Evolutionary conservation across 1,140 invertebrate genomes (phyloP), one percentile per base, ranked within the genome.

Genomic region (Druon quercuslanigerum): DNA sequence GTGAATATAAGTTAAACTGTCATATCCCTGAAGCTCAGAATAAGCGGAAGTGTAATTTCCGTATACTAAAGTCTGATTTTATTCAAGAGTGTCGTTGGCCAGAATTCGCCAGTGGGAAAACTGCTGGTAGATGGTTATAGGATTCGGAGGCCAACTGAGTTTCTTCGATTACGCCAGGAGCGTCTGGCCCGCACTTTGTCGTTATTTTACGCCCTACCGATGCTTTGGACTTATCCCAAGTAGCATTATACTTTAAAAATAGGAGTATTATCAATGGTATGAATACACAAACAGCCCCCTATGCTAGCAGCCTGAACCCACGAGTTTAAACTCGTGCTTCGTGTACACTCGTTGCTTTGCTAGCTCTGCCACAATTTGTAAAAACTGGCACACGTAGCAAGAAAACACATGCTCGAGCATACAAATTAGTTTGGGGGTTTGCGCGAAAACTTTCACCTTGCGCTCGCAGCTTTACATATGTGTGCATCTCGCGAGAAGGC

Each of bases 401-500:
- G 60, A 75, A 77, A 80, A 71, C 70, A 79, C 72, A 74, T 72
- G 72, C 76, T 76, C 50, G 52, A 74, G 74, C 71, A 71, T 66
- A 76, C 73, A 66, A 76, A 78, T 82, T 79, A 84, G 75, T 81
- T 76, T 80, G 75, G 76, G 79, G 78, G 74, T 54, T 71, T 51
- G 75, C 71, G 74, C 56, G 56, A 80, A 78, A 81, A 66, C 60
- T 66, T 66, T 40, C 60, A 66, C 25, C 60, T 46, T 33, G 20
- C 20, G 7, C 20, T 57, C 19, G 12, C 56, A 57, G 13, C 6
- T 25, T 3, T 79, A 81, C 78, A 79, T 81, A 71, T 71, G 78
- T 57, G 76, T 73, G 74, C 77, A 60, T 72, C 57, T 71, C 78
- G 74, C 79, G 80, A 85, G 86, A 81, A 77, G 73, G 79, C 79